phyloP scores from a whole-genome alignment of 2,888 invertebrate genomes.

The Andrena flavipes region DNA sequence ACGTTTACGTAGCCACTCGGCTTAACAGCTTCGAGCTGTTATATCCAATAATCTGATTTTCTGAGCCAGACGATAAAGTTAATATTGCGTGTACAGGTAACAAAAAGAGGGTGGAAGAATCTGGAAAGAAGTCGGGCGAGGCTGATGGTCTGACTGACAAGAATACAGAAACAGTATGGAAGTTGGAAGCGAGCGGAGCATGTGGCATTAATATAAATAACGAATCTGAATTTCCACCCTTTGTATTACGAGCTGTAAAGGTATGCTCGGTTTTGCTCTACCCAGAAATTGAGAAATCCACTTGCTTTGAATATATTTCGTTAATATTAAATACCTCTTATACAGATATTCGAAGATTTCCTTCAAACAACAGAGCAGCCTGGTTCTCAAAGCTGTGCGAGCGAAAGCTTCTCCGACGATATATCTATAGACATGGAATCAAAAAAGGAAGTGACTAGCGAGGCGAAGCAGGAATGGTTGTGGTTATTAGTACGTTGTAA shows the following conservation, averaged over 20 bases:
- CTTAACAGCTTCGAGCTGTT: neutral
- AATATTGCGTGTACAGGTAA: conserved; percentile 81
- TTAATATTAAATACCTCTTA: conserved; percentile 44
- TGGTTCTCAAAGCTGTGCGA: conserved; percentile 42
- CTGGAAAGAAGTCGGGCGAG: conserved; percentile 75
- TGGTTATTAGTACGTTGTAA: conserved; percentile 81
- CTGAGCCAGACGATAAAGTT: conserved; percentile 66
- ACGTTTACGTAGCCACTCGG: conserved; percentile 67
- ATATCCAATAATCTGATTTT: neutral
- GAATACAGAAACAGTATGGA: conserved; percentile 78
- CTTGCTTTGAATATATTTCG: neutral
- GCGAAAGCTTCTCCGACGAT: conserved; percentile 53
- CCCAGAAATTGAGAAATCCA: conserved; percentile 13
- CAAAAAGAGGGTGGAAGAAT: conserved; percentile 78
- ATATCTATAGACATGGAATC: conserved; percentile 39
- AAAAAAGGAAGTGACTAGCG: conserved; percentile 48
- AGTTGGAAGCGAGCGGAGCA: conserved; percentile 79
- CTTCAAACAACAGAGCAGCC: conserved; percentile 76
- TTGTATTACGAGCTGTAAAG: conserved; percentile 83
- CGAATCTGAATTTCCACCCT: conserved; percentile 81
- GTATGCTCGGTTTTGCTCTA: conserved; percentile 76
- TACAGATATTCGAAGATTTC: conserved; percentile 82
- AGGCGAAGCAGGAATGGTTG: conserved; percentile 77
- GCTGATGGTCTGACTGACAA: conserved; percentile 72
- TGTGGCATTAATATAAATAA: conserved; percentile 81